These are phyloP conservation scores for Chloropsis hardwickii DNA, from an alignment of 2,113 vertebrate genomes.

Conservation along the genomic window DNA sequence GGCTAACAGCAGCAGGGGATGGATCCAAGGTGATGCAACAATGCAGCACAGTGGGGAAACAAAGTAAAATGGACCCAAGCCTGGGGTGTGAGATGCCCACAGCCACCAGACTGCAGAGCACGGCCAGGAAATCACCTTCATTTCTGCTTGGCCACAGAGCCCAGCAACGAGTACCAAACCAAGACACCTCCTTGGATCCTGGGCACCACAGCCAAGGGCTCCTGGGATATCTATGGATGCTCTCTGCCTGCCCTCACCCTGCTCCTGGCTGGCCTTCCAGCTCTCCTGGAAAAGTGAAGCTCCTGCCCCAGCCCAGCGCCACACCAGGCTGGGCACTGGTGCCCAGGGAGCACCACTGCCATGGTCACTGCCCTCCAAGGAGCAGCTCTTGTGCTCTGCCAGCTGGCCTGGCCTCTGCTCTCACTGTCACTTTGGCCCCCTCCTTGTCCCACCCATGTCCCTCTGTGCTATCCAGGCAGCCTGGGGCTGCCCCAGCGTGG, in stretches of 20 bases:
- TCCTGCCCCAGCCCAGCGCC: not conserved
- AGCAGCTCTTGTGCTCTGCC: not conserved
- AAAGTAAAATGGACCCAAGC: not conserved
- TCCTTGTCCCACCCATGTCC: not conserved
- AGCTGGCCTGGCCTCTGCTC: not conserved
- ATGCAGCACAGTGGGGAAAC: fast-evolving
- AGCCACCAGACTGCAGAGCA: not conserved
- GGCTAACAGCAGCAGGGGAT: not conserved
- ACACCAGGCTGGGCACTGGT: not conserved
- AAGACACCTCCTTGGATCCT: fast-evolving
- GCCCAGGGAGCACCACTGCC: not conserved
- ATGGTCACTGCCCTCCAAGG: not conserved
- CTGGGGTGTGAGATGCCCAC: not conserved
- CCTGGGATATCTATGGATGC: fast-evolving
- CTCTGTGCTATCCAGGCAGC: not conserved
- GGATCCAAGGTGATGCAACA: not conserved
- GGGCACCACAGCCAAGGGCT: not conserved
- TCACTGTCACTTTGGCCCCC: not conserved
- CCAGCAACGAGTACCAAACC: not conserved
- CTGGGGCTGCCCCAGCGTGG: not conserved
- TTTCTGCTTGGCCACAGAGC: not conserved
- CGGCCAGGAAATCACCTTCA: fast-evolving
- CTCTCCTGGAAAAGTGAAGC: not conserved
- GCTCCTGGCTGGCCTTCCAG: not conserved
- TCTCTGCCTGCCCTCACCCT: not conserved